These are phyloP conservation scores for Syrmaticus mikado DNA, from an alignment of 2,113 vertebrate species.

Conservation along the genomic window DNA sequence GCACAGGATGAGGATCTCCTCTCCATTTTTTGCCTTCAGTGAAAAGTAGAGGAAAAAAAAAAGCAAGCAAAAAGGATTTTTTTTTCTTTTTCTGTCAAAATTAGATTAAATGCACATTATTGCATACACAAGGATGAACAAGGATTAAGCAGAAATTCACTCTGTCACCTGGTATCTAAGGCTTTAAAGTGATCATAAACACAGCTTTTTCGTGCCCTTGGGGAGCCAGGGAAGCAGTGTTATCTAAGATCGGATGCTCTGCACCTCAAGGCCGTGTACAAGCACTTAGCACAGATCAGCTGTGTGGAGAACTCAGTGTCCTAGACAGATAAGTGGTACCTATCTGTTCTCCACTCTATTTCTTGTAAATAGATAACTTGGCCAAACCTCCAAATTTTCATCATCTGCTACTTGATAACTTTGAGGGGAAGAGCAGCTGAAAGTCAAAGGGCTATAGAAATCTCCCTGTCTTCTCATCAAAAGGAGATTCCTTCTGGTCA, in stretches of 20 bases:
- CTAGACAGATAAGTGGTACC: neutral
- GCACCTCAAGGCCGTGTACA: neutral
- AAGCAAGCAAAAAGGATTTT: neutral
- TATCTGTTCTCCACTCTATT: neutral
- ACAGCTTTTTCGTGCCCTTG: neutral
- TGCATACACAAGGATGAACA: neutral
- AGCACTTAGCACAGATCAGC: neutral
- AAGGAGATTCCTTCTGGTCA: rapidly evolving
- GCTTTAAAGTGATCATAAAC: neutral
- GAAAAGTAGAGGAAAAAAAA: neutral
- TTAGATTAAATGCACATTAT: neutral
- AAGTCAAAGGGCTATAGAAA: neutral
- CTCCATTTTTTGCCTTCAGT: neutral
- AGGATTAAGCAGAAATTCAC: neutral
- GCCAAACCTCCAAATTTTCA: neutral
- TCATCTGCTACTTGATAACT: neutral
- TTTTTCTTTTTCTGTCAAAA: neutral
- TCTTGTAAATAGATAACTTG: neutral
- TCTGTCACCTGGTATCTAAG: neutral
- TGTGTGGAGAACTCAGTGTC: neutral
- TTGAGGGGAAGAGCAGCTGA: neutral
- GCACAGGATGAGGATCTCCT: neutral
- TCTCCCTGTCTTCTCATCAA: neutral
- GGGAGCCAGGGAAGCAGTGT: neutral
- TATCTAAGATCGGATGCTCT: neutral